Evolutionary conservation across 2,113 vertebrate species (phyloP).

Genomic region (Lepisosteus osseus): DNA sequence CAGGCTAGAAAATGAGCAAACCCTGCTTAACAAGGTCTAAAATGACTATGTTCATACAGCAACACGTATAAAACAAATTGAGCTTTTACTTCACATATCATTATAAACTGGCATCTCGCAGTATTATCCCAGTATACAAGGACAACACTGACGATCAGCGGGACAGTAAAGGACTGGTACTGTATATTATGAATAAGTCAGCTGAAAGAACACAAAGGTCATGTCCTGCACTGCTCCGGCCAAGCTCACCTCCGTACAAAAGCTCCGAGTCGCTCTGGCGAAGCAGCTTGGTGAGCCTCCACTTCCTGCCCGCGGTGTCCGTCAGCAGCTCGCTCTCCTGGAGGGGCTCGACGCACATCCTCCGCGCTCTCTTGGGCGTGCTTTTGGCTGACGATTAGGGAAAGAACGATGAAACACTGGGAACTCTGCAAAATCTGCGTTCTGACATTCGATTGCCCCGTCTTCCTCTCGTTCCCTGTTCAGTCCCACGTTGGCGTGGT

Average conservation of each 20-base stretch:
- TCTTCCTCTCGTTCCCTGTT: not conserved
- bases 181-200: too few species aligned
- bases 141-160: too few species aligned
- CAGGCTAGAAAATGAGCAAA: too few species aligned
- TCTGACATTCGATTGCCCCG: not conserved
- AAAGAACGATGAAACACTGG: not conserved
- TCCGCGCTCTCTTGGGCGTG: conserved; percentile 51
- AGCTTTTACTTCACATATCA: too few species aligned
- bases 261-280: conserved; percentile 50
- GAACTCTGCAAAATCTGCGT: not conserved
- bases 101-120: too few species aligned
- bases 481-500: not conserved
- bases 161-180: too few species aligned
- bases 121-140: too few species aligned
- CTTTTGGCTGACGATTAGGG: conserved; percentile 20
- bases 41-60: too few species aligned
- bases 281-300: conserved; percentile 55
- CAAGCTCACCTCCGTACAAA: conserved; percentile 57
- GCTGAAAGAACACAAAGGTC: too few species aligned
- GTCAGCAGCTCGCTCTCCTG: conserved; percentile 53
- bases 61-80: too few species aligned
- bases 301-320: conserved; percentile 61
- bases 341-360: conserved; percentile 44
- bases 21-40: too few species aligned
- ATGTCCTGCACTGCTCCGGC: not conserved